Evolutionary conservation across 2,888 invertebrate species (phyloP).

Genomic region (Tetrapedia diversipes): DNA sequence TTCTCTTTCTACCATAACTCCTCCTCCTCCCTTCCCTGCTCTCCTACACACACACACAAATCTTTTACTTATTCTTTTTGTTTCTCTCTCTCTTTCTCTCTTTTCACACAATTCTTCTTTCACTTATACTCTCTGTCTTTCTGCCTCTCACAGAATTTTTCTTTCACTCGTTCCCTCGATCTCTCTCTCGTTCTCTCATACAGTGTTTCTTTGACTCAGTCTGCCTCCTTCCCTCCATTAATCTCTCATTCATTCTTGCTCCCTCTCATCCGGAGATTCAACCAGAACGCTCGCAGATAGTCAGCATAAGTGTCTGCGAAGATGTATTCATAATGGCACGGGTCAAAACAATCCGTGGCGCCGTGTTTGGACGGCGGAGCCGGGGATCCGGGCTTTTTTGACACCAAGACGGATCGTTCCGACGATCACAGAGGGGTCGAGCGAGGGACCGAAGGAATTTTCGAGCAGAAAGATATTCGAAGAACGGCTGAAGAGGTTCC

Average conservation of each 20-base stretch:
- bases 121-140: no score
- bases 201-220: no score
- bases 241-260: no score
- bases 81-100: no score
- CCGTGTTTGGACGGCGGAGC: slow-evolving; percentile 15
- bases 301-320: slow-evolving; percentile 41
- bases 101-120: no score
- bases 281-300: slow-evolving; percentile 33
- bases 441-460: not conserved
- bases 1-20: no score
- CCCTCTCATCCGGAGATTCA: not conserved
- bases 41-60: no score
- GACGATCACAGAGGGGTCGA: slow-evolving; percentile 11
- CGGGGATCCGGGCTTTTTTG: not conserved
- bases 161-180: no score
- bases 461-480: not conserved
- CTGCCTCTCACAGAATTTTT: no score
- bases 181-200: no score
- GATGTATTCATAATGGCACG: slow-evolving; percentile 63
- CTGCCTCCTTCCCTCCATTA: slow-evolving; percentile 14
- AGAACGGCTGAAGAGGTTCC: not conserved
- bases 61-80: no score
- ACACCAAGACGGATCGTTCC: not conserved
- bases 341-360: slow-evolving; percentile 57
- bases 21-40: no score